These are phyloP conservation scores for Galbula dea DNA, from an alignment of 2,113 vertebrate genomes.

Conservation along the genomic window DNA sequence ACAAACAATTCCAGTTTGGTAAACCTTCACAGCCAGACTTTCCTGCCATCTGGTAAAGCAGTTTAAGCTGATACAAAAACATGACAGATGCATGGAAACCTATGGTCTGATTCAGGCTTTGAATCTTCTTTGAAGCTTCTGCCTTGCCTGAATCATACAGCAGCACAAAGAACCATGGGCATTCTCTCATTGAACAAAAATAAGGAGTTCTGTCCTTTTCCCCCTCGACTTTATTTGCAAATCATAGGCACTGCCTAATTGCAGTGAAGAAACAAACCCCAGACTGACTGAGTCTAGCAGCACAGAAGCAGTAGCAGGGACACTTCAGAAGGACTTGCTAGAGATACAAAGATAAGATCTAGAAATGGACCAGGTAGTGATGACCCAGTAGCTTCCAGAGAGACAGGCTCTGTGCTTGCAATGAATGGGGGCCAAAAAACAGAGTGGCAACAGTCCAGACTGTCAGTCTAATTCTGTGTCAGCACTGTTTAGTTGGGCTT, in stretches of 20 bases:
- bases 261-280: neutral
- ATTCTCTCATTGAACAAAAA: neutral
- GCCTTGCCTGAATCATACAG: neutral
- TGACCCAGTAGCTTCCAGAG: constrained; percentile 25
- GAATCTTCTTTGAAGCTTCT: constrained; percentile 3
- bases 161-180: neutral
- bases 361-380: neutral
- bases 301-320: neutral
- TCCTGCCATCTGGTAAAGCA: neutral
- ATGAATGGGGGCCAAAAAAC: constrained; percentile 20
- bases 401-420: neutral
- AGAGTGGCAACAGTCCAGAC: neutral
- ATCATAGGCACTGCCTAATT: neutral
- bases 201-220: neutral
- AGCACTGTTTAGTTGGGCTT: neutral
- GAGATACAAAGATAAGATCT: neutral
- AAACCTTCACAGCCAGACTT: neutral
- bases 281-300: neutral
- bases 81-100: neutral
- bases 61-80: neutral
- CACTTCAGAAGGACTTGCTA: neutral
- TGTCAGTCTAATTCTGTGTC: neutral
- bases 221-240: neutral
- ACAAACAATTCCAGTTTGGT: neutral
- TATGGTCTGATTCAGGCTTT: neutral